phyloP scores from a whole-genome alignment of 2,888 invertebrate genomes.

The Calameuta idolon region DNA sequence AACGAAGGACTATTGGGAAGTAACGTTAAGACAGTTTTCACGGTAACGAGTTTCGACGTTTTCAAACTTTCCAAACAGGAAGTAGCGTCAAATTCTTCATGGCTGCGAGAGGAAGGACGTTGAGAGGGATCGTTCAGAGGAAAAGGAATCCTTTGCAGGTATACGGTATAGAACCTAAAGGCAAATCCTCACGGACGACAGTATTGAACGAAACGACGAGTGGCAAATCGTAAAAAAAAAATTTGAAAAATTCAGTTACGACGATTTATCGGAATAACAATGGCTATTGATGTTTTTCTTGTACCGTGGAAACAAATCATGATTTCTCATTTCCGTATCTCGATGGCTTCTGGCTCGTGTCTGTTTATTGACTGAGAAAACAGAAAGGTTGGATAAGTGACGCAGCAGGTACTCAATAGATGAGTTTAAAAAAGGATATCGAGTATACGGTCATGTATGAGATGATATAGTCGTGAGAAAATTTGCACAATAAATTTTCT shows the following conservation, averaged over 20 bases:
- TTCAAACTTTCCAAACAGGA: neutral
- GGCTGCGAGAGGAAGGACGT: neutral
- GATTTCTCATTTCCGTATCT: slow-evolving; percentile 26
- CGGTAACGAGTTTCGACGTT: neutral
- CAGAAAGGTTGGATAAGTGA: slow-evolving; percentile 28
- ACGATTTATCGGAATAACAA: neutral
- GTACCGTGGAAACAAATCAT: slow-evolving; percentile 15
- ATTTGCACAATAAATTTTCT: neutral
- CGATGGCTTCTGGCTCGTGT: slow-evolving; percentile 12
- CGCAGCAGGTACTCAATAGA: neutral
- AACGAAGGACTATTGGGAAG: neutral
- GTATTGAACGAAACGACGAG: neutral
- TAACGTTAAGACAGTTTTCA: neutral
- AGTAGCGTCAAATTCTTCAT: neutral
- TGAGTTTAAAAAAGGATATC: neutral
- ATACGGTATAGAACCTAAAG: neutral
- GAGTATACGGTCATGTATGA: neutral
- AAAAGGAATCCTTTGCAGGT: neutral
- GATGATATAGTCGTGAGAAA: neutral
- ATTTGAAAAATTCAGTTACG: slow-evolving; percentile 31
- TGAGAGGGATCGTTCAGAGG: neutral
- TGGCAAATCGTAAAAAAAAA: slow-evolving; percentile 18
- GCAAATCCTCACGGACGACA: neutral
- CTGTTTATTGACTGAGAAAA: slow-evolving; percentile 25
- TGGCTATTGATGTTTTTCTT: neutral